These are phyloP conservation scores for Matsumyia berberina DNA, from an alignment of 2,888 invertebrate species.

Conservation along the genomic window DNA sequence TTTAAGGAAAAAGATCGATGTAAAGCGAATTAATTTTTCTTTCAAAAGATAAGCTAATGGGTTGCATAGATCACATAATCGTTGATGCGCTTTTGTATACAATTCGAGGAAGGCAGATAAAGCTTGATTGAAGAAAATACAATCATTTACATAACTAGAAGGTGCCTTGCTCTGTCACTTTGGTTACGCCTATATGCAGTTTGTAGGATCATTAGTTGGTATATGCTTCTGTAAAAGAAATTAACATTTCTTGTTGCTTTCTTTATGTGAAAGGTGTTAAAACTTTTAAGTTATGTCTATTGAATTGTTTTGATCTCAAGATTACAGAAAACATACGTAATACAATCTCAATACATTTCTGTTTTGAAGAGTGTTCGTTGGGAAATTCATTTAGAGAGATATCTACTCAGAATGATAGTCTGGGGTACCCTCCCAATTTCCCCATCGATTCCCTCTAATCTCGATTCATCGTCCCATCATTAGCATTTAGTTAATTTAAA, in stretches of 20 bases:
- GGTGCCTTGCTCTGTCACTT: slow-evolving; percentile 3
- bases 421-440: too few relatives aligned
- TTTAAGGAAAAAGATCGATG: slow-evolving; percentile 20
- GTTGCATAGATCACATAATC: slow-evolving; percentile 19
- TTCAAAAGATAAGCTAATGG: slow-evolving; percentile 27
- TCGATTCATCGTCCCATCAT: too few relatives aligned
- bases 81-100: slow-evolving; percentile 12
- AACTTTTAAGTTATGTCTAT: not conserved
- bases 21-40: not conserved
- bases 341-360: too few relatives aligned
- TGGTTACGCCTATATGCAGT: not conserved
- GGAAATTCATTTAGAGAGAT: too few relatives aligned
- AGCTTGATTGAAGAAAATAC: not conserved
- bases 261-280: not conserved
- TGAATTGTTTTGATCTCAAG: not conserved
- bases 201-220: not conserved
- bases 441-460: too few relatives aligned
- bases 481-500: too few relatives aligned
- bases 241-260: slow-evolving; percentile 2
- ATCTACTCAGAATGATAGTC: too few relatives aligned
- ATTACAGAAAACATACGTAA: not conserved
- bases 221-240: not conserved
- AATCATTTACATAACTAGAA: slow-evolving; percentile 22
- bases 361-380: too few relatives aligned
- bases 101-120: not conserved